Base-by-base conservation (phyloP, 2,888 invertebrate genomes). In the Micropterix aruncella region DNA sequence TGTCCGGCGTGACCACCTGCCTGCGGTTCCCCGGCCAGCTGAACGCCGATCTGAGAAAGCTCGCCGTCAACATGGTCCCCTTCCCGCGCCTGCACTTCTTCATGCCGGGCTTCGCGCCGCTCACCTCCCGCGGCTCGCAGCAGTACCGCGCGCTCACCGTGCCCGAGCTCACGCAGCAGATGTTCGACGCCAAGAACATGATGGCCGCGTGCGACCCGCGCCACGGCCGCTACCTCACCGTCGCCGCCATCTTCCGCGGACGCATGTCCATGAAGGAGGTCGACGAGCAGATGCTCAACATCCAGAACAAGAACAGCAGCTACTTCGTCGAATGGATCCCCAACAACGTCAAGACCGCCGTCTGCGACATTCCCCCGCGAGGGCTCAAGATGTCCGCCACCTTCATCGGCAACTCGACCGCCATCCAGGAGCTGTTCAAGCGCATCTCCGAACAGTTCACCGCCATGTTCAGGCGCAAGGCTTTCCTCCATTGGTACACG, bases 401-500 rank as follows among this genome's bases (percentile, higher is more conserved):
- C 41, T 93, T 93, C 69, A 89, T 93, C 62, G 92, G 91, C 51
- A 91, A 92, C 72, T 83, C 87, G 18, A 93, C 92, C 53, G 90
- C 91, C 60, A 93, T 93, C 65, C 90, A 91, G 60, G 91, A 92
- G 66, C 67, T 93, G 58, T 92, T 92, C 75, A 91, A 91, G 66
- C 76, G 89, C 56, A 87, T 91, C 60, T 85, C 86, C 3, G 91
- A 92, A 61, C 91, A 92, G 67, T 91, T 90, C 66, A 86, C 88
- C 15, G 92, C 92, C 60, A 93, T 94, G 93, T 93, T 94, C 79
- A 80, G 94, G 60, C 80, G 94, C 59, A 94, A 92, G 73, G 94
- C 94, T 67, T 94, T 94, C 82, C 78, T 94, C 66, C 93, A 94
- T 79, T 94, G 94, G 94, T 94, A 94, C 75, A 94, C 90, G 18